Base-by-base conservation (phyloP, 2,797 vertebrate species). In the Muraenolepis orangiensis region DNA sequence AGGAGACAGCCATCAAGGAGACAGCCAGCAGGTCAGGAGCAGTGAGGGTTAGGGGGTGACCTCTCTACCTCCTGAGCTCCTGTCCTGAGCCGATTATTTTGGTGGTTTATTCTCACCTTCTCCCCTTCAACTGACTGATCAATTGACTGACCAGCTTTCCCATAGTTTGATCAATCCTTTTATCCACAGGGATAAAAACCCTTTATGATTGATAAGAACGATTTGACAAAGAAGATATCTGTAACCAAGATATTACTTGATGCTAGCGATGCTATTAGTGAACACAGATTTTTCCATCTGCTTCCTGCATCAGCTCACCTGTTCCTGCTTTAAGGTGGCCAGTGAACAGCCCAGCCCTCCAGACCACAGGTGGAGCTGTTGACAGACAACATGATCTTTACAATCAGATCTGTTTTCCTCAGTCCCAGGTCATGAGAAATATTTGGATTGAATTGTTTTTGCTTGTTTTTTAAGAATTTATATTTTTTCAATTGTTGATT, bases 301-400 rank as follows among this genome's bases (percentile, higher is more conserved):
- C 23, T 26, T 26, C 11, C 12, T 26, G 2, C 10, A 26, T 11
- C 10, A 26, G 10, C 57, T 83, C 80, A 94, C 93, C n/a, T 84
- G 42, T 46, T 87, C 69, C 0, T 66, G 81, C 82, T 88, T 86
- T 68, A 94, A 87, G 4, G 74, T 61, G 0, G 81, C 78, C 6
- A 91, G 72, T n/a, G 88, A 90, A 10, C 73, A 83, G 10, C 96
- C 95, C 2, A 96, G 93, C 83, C 93, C 94, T 0, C 94, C 95
- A 11, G 94, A 95, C 94, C 95, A 96, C 46, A 98, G 84, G 70
- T 95, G 92, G 72, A 96, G 91, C 96, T 97, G 86, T 71, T 78
- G 57, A 64, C 8, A 26, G 57, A 80, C 38, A 20, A 46, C 3
- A 71, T 23, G 1, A 16, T 67, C 7, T 26, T 61, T 12, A 61